Conservation (phyloP, 2,888 invertebrate genomes). For the Eristalis arbustorum region DNA sequence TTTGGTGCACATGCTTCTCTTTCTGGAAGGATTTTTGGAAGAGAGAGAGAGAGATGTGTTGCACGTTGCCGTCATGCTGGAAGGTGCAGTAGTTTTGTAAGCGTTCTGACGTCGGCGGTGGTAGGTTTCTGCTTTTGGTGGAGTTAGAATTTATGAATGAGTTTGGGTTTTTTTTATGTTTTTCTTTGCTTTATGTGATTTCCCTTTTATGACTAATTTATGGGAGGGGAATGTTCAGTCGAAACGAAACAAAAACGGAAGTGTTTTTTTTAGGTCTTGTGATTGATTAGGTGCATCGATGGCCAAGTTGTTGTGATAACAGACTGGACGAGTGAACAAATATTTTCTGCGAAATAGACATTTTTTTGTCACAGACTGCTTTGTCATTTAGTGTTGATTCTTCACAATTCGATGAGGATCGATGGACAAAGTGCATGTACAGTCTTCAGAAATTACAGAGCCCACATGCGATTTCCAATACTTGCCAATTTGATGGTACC, state of each 20-base stretch:
- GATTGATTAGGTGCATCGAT: background rate
- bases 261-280: background rate
- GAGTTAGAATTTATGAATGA: constrained; percentile 53
- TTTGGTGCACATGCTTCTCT: constrained; percentile 32
- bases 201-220: background rate
- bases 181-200: too few relatives aligned
- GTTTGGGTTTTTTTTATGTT: background rate
- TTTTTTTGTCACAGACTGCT: too few relatives aligned
- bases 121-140: constrained; percentile 15
- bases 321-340: too few relatives aligned
- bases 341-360: too few relatives aligned
- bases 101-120: background rate
- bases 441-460: too few relatives aligned
- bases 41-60: too few relatives aligned
- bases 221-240: background rate
- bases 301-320: background rate
- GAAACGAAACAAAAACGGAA: background rate
- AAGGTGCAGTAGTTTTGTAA: constrained; percentile 1
- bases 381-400: too few relatives aligned
- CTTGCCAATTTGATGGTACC: too few relatives aligned
- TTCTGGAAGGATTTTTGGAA: constrained; percentile 37
- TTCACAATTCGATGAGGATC: too few relatives aligned
- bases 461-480: too few relatives aligned
- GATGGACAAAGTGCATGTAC: too few relatives aligned
- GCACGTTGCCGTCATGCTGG: background rate